Evolutionary conservation across 2,797 vertebrate genomes (phyloP).

Genomic region (Natrix natrix): DNA sequence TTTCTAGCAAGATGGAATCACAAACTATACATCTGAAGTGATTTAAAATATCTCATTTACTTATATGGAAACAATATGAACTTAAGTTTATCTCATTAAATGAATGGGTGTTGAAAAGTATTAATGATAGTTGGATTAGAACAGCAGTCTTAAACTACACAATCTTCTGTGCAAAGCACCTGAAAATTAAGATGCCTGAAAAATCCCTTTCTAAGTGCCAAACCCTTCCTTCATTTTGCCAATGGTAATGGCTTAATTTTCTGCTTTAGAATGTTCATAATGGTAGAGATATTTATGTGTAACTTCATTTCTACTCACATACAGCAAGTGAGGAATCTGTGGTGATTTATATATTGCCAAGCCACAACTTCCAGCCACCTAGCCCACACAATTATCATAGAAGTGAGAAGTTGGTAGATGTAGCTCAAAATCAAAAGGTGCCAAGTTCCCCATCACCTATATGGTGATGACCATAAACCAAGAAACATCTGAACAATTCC

Average conservation of each 20-base stretch:
- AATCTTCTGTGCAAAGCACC: neutral
- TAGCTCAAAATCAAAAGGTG: neutral
- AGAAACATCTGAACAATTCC: neutral
- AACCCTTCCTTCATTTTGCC: neutral
- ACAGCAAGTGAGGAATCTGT: neutral
- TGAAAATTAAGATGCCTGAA: neutral
- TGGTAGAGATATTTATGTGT: neutral
- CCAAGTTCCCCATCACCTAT: neutral
- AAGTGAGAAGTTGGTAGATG: neutral
- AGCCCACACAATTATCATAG: neutral
- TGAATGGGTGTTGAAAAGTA: neutral
- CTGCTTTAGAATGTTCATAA: neutral
- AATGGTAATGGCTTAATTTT: neutral
- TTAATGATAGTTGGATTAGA: neutral
- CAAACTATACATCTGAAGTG: neutral
- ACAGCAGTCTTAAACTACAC: neutral
- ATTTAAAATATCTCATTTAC: neutral
- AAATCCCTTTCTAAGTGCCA: neutral
- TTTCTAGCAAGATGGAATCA: neutral
- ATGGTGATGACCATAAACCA: neutral
- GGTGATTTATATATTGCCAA: neutral
- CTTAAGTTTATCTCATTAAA: neutral
- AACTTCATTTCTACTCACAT: neutral
- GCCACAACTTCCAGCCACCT: neutral
- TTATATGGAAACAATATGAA: neutral